Conservation (phyloP, 2,888 invertebrate species). For the Sphecodes monilicornis region DNA sequence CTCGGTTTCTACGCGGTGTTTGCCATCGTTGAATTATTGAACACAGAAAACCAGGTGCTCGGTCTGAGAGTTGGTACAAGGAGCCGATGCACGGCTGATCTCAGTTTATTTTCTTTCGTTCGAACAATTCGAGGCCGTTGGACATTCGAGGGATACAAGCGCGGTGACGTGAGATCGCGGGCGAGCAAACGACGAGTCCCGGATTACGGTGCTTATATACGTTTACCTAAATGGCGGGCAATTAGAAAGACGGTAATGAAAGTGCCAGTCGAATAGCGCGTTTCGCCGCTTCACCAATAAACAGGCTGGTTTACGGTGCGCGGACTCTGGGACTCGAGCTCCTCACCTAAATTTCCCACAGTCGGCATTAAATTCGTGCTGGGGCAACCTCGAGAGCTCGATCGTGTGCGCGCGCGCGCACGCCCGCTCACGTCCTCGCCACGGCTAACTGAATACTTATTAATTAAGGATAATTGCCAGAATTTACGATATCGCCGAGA, state of each 20-base stretch:
- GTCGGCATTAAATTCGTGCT: constrained; percentile 75
- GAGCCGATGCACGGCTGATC: neutral
- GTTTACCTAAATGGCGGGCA: constrained; percentile 80
- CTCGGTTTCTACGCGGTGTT: constrained; percentile 7
- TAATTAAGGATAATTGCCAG: constrained; percentile 81
- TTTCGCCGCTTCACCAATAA: constrained; percentile 78
- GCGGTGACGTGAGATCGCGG: constrained; percentile 62
- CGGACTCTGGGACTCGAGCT: constrained; percentile 65
- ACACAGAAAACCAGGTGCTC: constrained; percentile 16
- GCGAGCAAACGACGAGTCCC: constrained; percentile 63
- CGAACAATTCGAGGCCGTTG: constrained; percentile 39
- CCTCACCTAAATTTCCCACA: constrained; percentile 79
- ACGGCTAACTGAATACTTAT: constrained; percentile 79
- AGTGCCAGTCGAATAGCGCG: constrained; percentile 80
- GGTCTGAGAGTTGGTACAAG: constrained; percentile 3
- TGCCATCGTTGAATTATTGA: constrained; percentile 7
- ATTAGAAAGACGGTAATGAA: constrained; percentile 83
- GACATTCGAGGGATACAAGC: constrained; percentile 44
- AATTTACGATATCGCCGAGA: constrained; percentile 80
- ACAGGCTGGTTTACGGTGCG: constrained; percentile 77
- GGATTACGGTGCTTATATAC: constrained; percentile 70
- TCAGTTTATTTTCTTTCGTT: constrained; percentile 51
- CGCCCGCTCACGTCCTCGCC: constrained; percentile 35
- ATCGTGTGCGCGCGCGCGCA: constrained; percentile 31
- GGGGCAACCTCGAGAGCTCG: constrained; percentile 42